Base-by-base conservation (phyloP, 2,113 vertebrate genomes). In the Mus pahari region DNA sequence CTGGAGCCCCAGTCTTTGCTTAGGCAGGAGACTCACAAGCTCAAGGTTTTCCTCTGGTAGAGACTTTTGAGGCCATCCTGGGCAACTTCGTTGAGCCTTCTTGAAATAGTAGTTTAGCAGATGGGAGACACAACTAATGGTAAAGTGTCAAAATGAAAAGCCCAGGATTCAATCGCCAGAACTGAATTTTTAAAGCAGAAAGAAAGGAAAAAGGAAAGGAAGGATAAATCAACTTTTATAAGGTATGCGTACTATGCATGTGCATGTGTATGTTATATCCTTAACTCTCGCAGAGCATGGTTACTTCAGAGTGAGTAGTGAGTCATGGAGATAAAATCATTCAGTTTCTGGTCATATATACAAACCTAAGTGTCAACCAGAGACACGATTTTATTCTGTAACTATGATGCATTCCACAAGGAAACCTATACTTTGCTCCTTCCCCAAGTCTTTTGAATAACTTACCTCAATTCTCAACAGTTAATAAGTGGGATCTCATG, bases 241-340 rank as follows among this genome's bases (percentile, higher is more conserved):
- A 70, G 55, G 36, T 28, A 36, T 20, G 1, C 42, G 70, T n/a
- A n/a, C 39, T 36, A 0, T 20, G 7, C 7, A 0, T 24, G 0
- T 20, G 26, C 5, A 0, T 24, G 0, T 19, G 20, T 7, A 0
- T 48, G 3, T 33, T n/a, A 17, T n/a, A 26, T 12, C 26, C 45
- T 22, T 14, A 13, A 60, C 42, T n/a, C 26, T 39, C n/a, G 45
- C 31, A 24, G 6, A 50, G 55, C 55, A 60, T 87, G 79, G 70
- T 58, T 82, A 68, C 33, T 91, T 92, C n/a, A 73, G 36, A 64
- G 64, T 70, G 39, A 28, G 26, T 28, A 79, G 26, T 55, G 62
- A 90, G 64, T 42, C 24, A 9, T 0, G 11, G 39, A 50, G 33
- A 68, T 39, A 50, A 22, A 14, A 39, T 68, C 0, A 11, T 9